A percentile compares a stretch with the other conserved stretches of the same genome.
These are phyloP conservation scores for Clarias batrachus DNA, from an alignment of 2,113 vertebrate genomes.

Conservation along the genomic window DNA sequence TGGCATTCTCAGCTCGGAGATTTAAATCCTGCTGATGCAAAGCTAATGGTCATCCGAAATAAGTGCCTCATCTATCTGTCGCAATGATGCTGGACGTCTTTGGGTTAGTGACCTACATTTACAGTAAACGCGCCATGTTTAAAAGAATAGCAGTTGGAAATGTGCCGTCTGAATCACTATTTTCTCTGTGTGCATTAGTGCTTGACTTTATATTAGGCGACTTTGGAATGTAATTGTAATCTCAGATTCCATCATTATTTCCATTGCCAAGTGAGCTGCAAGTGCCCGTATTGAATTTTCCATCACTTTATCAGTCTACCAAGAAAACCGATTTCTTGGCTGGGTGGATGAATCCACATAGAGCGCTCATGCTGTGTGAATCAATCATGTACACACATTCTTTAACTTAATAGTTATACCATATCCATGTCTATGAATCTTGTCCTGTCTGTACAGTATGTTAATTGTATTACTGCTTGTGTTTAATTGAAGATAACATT, in stretches of 20 bases:
- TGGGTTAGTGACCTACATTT: conserved; percentile 36
- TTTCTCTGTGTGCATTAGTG: not conserved
- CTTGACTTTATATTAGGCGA: not conserved
- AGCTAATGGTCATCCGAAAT: conserved; percentile 25
- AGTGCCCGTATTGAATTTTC: not conserved
- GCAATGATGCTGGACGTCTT: conserved; percentile 36
- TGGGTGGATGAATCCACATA: not conserved
- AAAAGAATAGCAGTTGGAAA: not conserved
- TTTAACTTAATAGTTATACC: not conserved
- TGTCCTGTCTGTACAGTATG: not conserved
- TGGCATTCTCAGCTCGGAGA: conserved; percentile 45
- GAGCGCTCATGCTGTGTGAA: not conserved
- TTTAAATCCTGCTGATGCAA: conserved; percentile 46
- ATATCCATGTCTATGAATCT: not conserved
- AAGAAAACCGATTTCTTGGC: not conserved
- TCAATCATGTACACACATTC: not conserved
- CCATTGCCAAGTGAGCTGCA: not conserved
- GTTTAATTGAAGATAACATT: not conserved
- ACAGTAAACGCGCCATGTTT: not conserved
- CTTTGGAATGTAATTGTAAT: not conserved
- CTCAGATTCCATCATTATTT: not conserved
- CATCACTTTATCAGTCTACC: not conserved
- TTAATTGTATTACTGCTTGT: not conserved
- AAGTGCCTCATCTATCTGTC: not conserved
- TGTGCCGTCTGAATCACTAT: not conserved